Evolutionary conservation across 92 coral and sea anemone genomes (phyloP).

Genomic region (Epizoanthus fatuus): DNA sequence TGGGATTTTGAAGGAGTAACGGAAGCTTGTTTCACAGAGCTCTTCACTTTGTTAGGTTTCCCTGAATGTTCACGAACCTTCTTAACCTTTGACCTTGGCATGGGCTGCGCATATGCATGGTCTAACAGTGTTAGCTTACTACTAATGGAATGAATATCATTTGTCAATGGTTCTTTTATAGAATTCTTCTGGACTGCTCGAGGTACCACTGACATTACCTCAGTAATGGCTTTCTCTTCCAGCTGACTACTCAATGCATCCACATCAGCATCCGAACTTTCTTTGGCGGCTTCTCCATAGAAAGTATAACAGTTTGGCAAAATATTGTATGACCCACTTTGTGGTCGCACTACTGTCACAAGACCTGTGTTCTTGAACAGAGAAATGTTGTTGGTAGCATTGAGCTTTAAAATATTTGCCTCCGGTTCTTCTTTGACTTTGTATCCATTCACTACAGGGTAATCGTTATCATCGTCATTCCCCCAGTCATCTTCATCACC

Average conservation of each 20-base stretch:
- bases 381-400: background rate
- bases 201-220: constrained; percentile 15
- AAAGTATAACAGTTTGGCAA: constrained; percentile 79
- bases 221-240: constrained; percentile 36
- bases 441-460: constrained; percentile 48
- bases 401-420: constrained; percentile 23
- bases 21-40: constrained; percentile 2
- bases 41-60: background rate
- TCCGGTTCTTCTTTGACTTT: constrained; percentile 44
- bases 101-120: constrained; percentile 91
- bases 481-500: constrained; percentile 85
- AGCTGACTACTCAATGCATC: constrained; percentile 35
- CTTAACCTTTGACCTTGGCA: constrained; percentile 62
- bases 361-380: constrained; percentile 70
- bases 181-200: constrained; percentile 38
- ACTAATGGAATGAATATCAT: constrained; percentile 76
- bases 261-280: constrained; percentile 39
- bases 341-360: constrained; percentile 81
- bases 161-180: constrained; percentile 46
- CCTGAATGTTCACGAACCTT: constrained; percentile 11
- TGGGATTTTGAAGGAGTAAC: background rate
- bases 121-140: constrained; percentile 86
- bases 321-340: constrained; percentile 62
- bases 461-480: constrained; percentile 75
- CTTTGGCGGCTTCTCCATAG: constrained; percentile 74